Conservation (phyloP, 2,888 invertebrate genomes). For the Congeria kusceri region DNA sequence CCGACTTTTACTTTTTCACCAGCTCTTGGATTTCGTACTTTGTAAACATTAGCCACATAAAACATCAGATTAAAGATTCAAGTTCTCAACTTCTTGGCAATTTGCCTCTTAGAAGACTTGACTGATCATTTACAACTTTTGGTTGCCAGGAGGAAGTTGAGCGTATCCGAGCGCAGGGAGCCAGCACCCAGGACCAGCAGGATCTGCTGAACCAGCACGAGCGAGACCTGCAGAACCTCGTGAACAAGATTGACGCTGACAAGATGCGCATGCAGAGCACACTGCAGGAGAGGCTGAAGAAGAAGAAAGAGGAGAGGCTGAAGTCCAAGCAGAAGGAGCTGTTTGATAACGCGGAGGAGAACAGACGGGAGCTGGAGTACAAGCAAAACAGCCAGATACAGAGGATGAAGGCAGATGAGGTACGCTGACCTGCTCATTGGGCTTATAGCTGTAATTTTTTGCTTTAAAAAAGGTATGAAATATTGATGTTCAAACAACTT, state of each 20-base stretch:
- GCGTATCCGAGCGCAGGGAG: conserved; percentile 74
- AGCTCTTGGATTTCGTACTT: too few relatives aligned
- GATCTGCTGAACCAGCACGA: conserved; percentile 80
- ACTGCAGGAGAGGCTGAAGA: conserved; percentile 80
- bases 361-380: conserved; percentile 74
- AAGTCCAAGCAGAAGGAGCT: conserved; percentile 74
- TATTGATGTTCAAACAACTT: too few relatives aligned
- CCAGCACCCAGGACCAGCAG: conserved; percentile 79
- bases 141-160: conserved; percentile 79
- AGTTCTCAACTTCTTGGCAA: not conserved
- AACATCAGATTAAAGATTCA: not conserved
- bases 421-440: too few relatives aligned
- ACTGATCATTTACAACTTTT: not conserved
- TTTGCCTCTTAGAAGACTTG: not conserved
- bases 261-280: conserved; percentile 81
- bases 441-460: too few relatives aligned
- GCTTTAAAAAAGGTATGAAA: too few relatives aligned
- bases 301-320: conserved; percentile 78
- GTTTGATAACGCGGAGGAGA: conserved; percentile 70
- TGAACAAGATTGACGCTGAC: conserved; percentile 83
- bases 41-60: too few relatives aligned
- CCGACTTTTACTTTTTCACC: not conserved
- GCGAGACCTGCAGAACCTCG: conserved; percentile 77
- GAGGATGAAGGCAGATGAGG: conserved; percentile 80
- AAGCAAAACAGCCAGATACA: conserved; percentile 78